These are phyloP conservation scores for Aplocera efformata DNA, from an alignment of 2,888 invertebrate species.

Conservation along the genomic window DNA sequence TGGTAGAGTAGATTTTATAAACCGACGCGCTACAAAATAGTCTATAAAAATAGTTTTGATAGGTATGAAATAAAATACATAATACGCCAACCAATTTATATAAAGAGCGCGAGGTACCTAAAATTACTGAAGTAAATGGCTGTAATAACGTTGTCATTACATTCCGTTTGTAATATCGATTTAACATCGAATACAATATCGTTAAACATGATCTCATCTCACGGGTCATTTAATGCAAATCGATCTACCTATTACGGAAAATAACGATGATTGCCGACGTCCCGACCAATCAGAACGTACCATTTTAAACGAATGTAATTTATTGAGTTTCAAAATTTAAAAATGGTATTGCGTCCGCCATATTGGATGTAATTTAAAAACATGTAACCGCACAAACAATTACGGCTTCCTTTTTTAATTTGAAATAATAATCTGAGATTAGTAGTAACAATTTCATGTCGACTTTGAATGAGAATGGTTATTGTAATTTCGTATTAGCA, in stretches of 20 bases:
- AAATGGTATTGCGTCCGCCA: conserved; percentile 61
- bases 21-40: too few species aligned
- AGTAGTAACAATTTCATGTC: conserved; percentile 33
- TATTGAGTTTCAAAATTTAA: conserved; percentile 71
- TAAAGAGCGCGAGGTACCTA: conserved; percentile 18
- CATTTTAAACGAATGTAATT: conserved; percentile 65
- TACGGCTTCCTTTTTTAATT: conserved; percentile 48
- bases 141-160: conserved; percentile 42
- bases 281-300: conserved; percentile 55
- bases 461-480: conserved; percentile 31
- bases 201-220: conserved; percentile 69
- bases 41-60: too few species aligned
- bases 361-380: conserved; percentile 62
- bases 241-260: conserved; percentile 70
- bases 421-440: conserved; percentile 35
- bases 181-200: conserved; percentile 55
- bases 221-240: conserved; percentile 76
- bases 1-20: too few species aligned
- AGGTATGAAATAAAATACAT: not conserved
- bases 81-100: not conserved
- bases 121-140: conserved; percentile 45
- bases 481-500: conserved; percentile 55
- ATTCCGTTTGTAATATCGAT: conserved; percentile 41
- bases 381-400: conserved; percentile 53
- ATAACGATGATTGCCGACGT: conserved; percentile 54